Conservation (phyloP, 1,140 invertebrate species). For the Drosophila sechellia region DNA sequence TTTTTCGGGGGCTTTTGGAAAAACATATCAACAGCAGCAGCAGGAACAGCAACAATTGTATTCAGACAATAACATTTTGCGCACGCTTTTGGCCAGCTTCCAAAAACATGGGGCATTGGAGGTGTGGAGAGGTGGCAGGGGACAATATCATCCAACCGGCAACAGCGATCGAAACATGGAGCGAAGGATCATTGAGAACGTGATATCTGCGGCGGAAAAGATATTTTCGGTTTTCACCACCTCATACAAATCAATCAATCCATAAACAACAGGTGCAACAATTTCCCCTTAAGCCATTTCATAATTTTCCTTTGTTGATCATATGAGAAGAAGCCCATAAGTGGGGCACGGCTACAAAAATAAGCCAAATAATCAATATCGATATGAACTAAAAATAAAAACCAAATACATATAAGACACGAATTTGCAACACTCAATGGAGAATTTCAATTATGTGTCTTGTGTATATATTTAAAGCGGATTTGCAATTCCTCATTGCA, state of each 20-base stretch:
- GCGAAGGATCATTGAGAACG: slow-evolving; percentile 42
- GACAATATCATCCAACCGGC: slow-evolving; percentile 30
- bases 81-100: slow-evolving; percentile 76
- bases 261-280: slow-evolving; percentile 55
- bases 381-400: slow-evolving; percentile 31
- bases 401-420: slow-evolving; percentile 8
- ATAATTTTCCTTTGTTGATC: slow-evolving; percentile 13
- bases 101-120: slow-evolving; percentile 39
- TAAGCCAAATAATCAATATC: slow-evolving; percentile 41
- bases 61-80: slow-evolving; percentile 74
- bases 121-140: slow-evolving; percentile 4
- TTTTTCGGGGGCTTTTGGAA: slow-evolving; percentile 58
- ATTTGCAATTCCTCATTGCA: slow-evolving; percentile 7
- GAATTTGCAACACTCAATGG: slow-evolving; percentile 21
- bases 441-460: slow-evolving; percentile 20
- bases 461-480: slow-evolving; percentile 9
- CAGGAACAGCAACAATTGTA: slow-evolving; percentile 36
- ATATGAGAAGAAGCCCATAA: slow-evolving; percentile 23
- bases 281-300: slow-evolving; percentile 20
- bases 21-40: slow-evolving; percentile 51
- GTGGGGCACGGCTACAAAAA: slow-evolving; percentile 27
- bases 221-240: slow-evolving; percentile 33
- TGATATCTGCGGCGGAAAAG: slow-evolving; percentile 25
- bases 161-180: slow-evolving; percentile 4
- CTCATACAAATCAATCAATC: slow-evolving; percentile 43